A percentile compares a stretch with the other conserved stretches of the same genome.
phyloP scores from a whole-genome alignment of 2,888 invertebrate species.

The Osmoderma eremita region DNA sequence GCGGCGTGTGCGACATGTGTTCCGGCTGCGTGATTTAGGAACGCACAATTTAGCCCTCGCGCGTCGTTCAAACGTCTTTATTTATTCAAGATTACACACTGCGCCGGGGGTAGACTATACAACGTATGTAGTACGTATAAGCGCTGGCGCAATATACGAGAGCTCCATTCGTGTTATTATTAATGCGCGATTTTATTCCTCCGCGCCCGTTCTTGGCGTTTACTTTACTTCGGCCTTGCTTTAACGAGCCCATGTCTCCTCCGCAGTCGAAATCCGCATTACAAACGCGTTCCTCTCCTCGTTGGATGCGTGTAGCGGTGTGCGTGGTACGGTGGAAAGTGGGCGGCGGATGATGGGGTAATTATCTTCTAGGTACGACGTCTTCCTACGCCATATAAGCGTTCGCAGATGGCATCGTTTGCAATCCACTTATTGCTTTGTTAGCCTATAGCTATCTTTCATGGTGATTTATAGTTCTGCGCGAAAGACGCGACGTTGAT shows the following conservation, averaged over 20 bases:
- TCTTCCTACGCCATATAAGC: constrained; percentile 22
- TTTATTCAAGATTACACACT: constrained; percentile 23
- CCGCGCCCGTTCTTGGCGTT: neutral
- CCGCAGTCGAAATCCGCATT: neutral
- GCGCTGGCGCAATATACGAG: neutral
- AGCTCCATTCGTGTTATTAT: constrained; percentile 2
- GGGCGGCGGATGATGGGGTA: constrained; percentile 19
- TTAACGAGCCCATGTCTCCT: constrained; percentile 15
- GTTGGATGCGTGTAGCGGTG: neutral
- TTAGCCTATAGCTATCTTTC: neutral
- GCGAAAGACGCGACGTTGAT: neutral
- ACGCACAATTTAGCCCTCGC: constrained; percentile 3
- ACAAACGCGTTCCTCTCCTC: constrained; percentile 9
- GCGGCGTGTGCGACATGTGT: constrained; percentile 9
- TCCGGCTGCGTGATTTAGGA: constrained; percentile 5
- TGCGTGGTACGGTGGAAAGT: constrained; percentile 7
- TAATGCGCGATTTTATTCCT: constrained; percentile 17
- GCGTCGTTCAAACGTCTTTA: constrained; percentile 8
- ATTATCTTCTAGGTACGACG: constrained; percentile 9
- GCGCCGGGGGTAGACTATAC: neutral
- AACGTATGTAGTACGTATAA: neutral
- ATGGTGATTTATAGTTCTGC: constrained; percentile 10
- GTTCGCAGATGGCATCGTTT: constrained; percentile 8
- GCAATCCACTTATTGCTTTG: constrained; percentile 13
- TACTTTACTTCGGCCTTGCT: constrained; percentile 5